Base-by-base conservation (phyloP, 2,888 invertebrate species). In the Oxycera nigricornis region DNA sequence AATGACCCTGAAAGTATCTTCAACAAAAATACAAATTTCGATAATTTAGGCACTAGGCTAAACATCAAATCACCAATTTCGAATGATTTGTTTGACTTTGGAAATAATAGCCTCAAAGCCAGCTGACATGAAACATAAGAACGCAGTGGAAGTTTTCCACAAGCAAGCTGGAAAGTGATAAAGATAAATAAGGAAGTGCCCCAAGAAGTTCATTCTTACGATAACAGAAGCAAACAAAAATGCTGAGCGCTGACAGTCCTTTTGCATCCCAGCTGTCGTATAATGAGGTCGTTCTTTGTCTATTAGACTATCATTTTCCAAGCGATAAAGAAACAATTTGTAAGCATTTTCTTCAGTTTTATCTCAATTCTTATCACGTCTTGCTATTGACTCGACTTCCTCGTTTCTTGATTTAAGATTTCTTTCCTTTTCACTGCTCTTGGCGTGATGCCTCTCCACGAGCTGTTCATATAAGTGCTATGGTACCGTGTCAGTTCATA, bases 211-310 rank as follows among this genome's bases (percentile, higher is more conserved):
- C 41, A 20, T 30, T 39, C 55, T 17, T 22, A 28, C 55, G 55
- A 70, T 70, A 70, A 55, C 31, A 55, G 20, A 30, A 55, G 22
- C 62, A 57, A 68, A 24, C 22, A 65, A 73, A 59, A 74, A 50
- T 59, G 57, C 67, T 68, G 59, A 59, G 41, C 57, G 74, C 65
- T 72, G 75, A 73, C 75, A 67, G 59, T 59, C 55, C 55, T 46
- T 65, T 57, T 50, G 46, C 30, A 57, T 61, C 70, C 73, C 68
- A 46, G 73, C 73, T 73, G 62, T 41, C 73, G 68, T 70, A 75
- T 75, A 75, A 75, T 75, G 75, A 73, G 73, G 70, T 75, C 75
- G 70, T 73, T 73, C 75, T 70, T 75, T 75, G 75, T 75, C 75
- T 75, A 75, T 75, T 75, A 75, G 68, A 73, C 67, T 75, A 61